Percentiles rank a stretch among this genome's conserved stretches.
These are phyloP conservation scores for Ivindomyrus marchei DNA, from an alignment of 2,113 vertebrate species.

Conservation along the genomic window DNA sequence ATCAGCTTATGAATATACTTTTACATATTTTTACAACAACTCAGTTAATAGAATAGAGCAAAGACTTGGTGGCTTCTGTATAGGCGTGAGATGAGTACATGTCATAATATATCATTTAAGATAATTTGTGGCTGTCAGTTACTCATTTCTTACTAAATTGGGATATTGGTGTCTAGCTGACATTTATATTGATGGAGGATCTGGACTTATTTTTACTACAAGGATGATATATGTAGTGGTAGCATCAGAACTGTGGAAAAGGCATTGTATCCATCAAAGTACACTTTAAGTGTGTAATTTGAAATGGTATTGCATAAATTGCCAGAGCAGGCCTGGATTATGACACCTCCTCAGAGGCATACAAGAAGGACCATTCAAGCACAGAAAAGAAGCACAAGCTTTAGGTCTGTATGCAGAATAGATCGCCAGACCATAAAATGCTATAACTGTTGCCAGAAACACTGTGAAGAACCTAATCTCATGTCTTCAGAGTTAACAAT, in stretches of 20 bases:
- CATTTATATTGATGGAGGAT: not conserved
- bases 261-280: not conserved
- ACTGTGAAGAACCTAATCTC: not conserved
- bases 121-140: not conserved
- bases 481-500: not conserved
- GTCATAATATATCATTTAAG: not conserved
- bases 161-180: not conserved
- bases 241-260: not conserved
- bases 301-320: not conserved
- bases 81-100: not conserved
- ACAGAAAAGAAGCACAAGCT: not conserved
- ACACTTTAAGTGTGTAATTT: not conserved
- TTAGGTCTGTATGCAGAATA: not conserved
- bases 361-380: not conserved
- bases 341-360: not conserved
- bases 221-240: not conserved
- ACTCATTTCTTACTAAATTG: not conserved
- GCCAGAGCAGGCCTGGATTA: not conserved
- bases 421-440: not conserved
- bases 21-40: not conserved
- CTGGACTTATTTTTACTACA: not conserved
- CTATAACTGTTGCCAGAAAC: not conserved
- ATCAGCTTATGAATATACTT: constrained; percentile 6
- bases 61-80: not conserved
- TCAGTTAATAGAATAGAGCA: constrained; percentile 11